phyloP scores from a whole-genome alignment of 1,140 invertebrate species.

The Chrysomallon squamiferum region DNA sequence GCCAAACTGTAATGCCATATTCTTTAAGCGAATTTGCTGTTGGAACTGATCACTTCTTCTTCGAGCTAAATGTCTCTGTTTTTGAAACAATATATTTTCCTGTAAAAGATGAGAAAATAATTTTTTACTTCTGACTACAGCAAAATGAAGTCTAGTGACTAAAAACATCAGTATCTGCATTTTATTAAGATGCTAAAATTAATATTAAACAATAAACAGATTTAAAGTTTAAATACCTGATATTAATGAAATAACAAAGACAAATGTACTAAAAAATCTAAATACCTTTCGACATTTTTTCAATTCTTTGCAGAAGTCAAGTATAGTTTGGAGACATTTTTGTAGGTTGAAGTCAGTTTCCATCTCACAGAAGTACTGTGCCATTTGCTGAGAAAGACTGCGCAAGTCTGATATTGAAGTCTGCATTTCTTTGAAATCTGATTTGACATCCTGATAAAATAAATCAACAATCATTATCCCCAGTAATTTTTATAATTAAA shows the following conservation, averaged over 20 bases:
- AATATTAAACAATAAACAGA: no score
- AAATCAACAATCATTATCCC: no score
- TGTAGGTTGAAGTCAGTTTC: conserved; percentile 38
- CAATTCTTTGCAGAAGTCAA: conserved; percentile 38
- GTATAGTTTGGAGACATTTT: conserved; percentile 25
- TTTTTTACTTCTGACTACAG: no score
- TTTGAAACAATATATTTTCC: conserved; percentile 39
- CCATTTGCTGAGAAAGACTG: conserved; percentile 27
- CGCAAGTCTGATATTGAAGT: conserved; percentile 30
- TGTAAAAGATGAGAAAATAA: no score
- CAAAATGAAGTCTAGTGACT: no score
- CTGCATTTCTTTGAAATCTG: conserved; percentile 35
- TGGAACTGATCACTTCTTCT: conserved; percentile 37
- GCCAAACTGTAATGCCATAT: conserved; percentile 44
- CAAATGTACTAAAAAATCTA: no score
- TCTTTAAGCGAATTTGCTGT: conserved; percentile 26
- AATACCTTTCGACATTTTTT: conserved; percentile 36
- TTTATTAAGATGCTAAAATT: no score
- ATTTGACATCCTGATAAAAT: conserved; percentile 36
- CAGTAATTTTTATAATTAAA: no score
- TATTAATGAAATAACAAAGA: no score
- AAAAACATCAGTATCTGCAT: no score
- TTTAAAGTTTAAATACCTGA: no score
- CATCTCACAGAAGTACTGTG: conserved; percentile 45
- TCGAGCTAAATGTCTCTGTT: conserved; percentile 30